Conservation (phyloP, 2,888 invertebrate genomes). For the Lepidocyrtoides sp. region DNA sequence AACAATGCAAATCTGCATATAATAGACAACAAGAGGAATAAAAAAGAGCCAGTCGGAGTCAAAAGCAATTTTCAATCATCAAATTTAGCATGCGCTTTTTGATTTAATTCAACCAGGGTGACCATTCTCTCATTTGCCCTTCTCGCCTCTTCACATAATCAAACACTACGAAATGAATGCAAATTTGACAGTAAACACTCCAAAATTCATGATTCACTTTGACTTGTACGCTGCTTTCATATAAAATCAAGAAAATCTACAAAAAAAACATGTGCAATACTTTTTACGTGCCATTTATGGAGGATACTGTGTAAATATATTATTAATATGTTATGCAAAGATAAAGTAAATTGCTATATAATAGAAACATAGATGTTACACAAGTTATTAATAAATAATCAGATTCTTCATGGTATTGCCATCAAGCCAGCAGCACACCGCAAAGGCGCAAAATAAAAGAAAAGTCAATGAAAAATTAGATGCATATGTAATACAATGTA, state of each 20-base stretch:
- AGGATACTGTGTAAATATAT: constrained; percentile 17
- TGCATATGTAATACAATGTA: background rate
- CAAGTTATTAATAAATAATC: constrained; percentile 61
- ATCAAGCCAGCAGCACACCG: background rate
- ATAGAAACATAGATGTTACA: background rate
- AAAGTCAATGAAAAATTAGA: background rate
- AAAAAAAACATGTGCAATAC: constrained; percentile 29
- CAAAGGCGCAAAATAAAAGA: background rate
- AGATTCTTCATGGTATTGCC: background rate
- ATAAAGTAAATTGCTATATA: background rate
- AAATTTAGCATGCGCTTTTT: constrained; percentile 61
- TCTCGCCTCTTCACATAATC: constrained; percentile 56
- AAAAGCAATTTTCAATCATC: constrained; percentile 65
- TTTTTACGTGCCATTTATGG: constrained; percentile 32
- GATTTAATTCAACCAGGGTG: constrained; percentile 53
- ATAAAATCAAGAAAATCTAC: constrained; percentile 6
- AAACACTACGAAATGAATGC: constrained; percentile 52
- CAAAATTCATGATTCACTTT: constrained; percentile 35
- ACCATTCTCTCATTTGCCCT: constrained; percentile 57
- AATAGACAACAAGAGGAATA: constrained; percentile 33
- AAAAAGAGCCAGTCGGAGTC: constrained; percentile 21
- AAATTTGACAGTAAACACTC: constrained; percentile 69
- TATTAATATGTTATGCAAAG: background rate
- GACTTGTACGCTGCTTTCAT: background rate
- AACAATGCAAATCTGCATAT: constrained; percentile 69